Evolutionary conservation across 2,888 invertebrate genomes (phyloP), one percentile per base, ranked within the genome.

Genomic region (Heliconius sara): DNA sequence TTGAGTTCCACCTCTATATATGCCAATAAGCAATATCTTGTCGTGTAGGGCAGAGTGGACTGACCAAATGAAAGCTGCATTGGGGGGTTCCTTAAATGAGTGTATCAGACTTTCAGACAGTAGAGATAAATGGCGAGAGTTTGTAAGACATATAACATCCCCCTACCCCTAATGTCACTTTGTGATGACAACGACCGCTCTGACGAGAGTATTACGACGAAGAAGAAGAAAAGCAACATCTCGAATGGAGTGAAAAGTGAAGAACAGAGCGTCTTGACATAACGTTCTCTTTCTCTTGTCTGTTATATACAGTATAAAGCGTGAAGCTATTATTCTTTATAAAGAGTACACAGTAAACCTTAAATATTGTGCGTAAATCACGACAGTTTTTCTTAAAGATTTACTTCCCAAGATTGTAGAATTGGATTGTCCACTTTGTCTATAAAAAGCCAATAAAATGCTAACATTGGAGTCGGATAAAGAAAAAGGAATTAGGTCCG

Each of bases 401-500:
- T 79, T 78, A 79, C 63, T 43, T 72, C 71, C 60, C 65, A 63
- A 65, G 70, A 70, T 72, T 75, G 75, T 76, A 60, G 76, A 78
- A 80, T 80, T 74, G 70, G 73, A 80, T 79, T 78, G 81, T 79
- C 78, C 79, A 79, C 66, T 78, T 78, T 79, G 79, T 81, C 80
- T 65, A 80, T 81, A 81, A 80, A 78, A 83, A 81, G 79, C 77
- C 81, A 80, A 82, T 81, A 83, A 83, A 83, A 77, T 79, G 76
- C 81, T 79, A 83, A 81, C 79, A 79, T 73, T 80, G 80, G 78
- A 81, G 82, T 83, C 80, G 82, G 81, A 83, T 83, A 83, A 84
- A 81, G 84, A 78, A 83, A 84, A 85, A 84, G 81, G 82, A 84
- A 84, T 84, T 83, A 84, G 84, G 76, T 84, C 79, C 80, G 84